phyloP scores from a whole-genome alignment of 92 coral and sea anemone species.

The Palythoa caribaeorum region DNA sequence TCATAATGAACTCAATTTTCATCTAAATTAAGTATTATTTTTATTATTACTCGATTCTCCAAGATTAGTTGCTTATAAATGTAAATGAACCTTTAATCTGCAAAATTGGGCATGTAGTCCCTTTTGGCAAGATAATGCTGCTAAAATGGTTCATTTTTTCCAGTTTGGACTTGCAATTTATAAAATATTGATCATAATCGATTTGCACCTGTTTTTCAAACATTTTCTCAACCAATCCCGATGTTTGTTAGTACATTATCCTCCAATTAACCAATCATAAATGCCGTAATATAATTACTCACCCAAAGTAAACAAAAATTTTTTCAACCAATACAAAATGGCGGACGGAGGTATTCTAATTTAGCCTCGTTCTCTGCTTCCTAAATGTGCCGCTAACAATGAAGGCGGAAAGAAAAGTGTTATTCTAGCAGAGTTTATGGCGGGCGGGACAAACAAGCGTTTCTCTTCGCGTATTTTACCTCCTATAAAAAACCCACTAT shows the following conservation, averaged over 20 bases:
- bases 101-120: background rate
- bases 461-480: conserved; percentile 83
- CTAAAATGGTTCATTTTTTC: conserved; percentile 14
- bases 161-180: conserved; percentile 5
- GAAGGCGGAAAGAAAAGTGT: conserved; percentile 8
- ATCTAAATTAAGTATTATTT: too few relatives aligned
- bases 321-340: conserved; percentile 41
- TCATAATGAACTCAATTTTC: background rate
- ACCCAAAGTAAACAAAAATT: conserved; percentile 10
- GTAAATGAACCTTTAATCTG: background rate
- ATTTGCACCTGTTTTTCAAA: conserved; percentile 32
- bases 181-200: conserved; percentile 43
- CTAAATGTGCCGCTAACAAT: conserved; percentile 7
- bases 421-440: conserved; percentile 61
- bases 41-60: background rate
- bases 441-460: conserved; percentile 79
- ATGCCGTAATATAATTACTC: background rate
- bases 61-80: background rate
- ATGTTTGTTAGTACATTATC: background rate
- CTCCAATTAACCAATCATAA: conserved; percentile 29
- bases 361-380: conserved; percentile 1
- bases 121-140: background rate
- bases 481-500: conserved; percentile 91
- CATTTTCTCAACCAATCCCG: conserved; percentile 22
- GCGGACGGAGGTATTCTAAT: conserved; percentile 38